Base-by-base conservation (phyloP, 2,797 vertebrate species). In the Aeoliscus strigatus region DNA sequence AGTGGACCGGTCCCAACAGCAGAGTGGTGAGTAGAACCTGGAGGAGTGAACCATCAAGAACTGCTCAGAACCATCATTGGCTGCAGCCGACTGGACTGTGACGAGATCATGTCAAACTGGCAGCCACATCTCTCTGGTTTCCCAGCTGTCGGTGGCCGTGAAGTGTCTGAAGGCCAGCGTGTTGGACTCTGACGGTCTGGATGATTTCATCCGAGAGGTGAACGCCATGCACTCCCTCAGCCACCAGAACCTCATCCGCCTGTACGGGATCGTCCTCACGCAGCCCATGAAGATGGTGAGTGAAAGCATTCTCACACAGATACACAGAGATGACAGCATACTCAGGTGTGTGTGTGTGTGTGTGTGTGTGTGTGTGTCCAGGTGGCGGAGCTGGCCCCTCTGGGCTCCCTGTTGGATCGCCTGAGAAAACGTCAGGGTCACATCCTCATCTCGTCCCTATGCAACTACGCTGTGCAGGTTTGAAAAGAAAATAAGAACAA, bases 271-370 rank as follows among this genome's bases (percentile, higher is more conserved):
- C 70, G 94, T 96, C 66, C 94, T 99, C 60, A 95, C 93, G 25
- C 94, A 94, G 46, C 96, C 96, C 23, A 98, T 99, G 96, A 99
- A 97, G 83, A 99, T 99, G 96, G 96, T 97, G n/a, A 86, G 55
- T 54, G 57, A 34, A 24, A 42, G 29, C 39, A n/a, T 21, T 49
- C 25, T 52, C 45, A 34, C 66, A 63, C 40, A 71, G 35, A 52
- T 53, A 58, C 18, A 1, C 51, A 51, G 42, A 40, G 38, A 18
- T n/a, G n/a, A n/a, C n/a, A n/a, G n/a, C 15, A 17, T 15, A 16
- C 14, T 13, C 34, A 26, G 31, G 39, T 36, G 41, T n/a, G 14
- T 23, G 30, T 21, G 14, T 6, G 2, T n/a, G n/a, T n/a, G n/a
- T n/a, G n/a, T n/a, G n/a, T n/a, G n/a, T n/a, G n/a, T n/a, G n/a